A percentile compares a stretch with the other conserved stretches of the same genome.
Conservation (phyloP, 1,140 invertebrate species). For the Idris sp. region DNA sequence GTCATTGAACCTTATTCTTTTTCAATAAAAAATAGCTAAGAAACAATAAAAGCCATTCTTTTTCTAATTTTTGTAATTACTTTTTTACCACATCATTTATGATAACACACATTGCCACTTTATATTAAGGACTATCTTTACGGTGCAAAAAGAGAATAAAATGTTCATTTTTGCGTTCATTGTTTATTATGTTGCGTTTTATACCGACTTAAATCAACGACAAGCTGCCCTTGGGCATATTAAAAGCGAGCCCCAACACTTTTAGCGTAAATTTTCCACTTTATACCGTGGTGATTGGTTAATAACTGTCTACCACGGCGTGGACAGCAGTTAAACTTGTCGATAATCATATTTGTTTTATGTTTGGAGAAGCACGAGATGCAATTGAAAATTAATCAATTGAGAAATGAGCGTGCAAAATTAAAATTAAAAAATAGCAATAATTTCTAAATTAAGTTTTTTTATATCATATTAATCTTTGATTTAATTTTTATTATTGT, state of each 20-base stretch:
- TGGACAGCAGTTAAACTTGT: no score
- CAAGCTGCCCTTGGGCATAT: conserved; percentile 12
- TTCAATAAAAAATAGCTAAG: neutral
- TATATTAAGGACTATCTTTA: conserved; percentile 51
- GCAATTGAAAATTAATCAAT: no score
- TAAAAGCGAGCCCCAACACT: conserved; percentile 8
- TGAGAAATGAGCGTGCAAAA: no score
- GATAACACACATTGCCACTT: conserved; percentile 41
- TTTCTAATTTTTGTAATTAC: conserved; percentile 45
- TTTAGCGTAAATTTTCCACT: conserved; percentile 31
- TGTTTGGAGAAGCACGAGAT: no score
- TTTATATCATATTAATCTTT: no score
- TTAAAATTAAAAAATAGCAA: no score
- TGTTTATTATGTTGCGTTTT: conserved; percentile 47
- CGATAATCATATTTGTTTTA: no score
- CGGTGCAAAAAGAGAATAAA: conserved; percentile 20
- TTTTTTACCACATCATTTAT: conserved; percentile 40
- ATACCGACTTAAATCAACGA: conserved; percentile 44
- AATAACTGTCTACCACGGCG: no score
- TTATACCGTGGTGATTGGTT: conserved; percentile 8
- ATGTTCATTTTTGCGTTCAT: neutral
- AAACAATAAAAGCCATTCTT: conserved; percentile 13
- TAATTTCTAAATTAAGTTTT: no score
- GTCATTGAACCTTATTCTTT: conserved; percentile 46
- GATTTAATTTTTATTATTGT: no score